Base-by-base conservation (phyloP, 2,113 vertebrate species). In the Cheirogaleus medius region DNA sequence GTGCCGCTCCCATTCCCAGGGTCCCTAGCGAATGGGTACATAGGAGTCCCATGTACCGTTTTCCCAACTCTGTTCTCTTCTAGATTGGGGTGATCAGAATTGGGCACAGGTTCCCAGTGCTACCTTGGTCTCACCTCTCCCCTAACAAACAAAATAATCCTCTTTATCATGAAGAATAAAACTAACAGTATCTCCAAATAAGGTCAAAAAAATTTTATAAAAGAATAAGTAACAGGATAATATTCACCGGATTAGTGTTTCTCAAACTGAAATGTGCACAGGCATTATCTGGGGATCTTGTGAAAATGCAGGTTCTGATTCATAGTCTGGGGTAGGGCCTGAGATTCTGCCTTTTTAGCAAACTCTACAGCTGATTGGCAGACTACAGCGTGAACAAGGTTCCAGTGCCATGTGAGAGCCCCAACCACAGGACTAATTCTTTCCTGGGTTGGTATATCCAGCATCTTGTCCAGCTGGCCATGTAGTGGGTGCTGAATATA, bases 281-380 rank as follows among this genome's bases (percentile, higher is more conserved):
- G 0, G 0, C n/a, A 42, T n/a, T 39, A 63, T 7, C 8, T 29
- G 25, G 29, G 56, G 15, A 6, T n/a, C 52, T 83, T 69, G 15
- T 34, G 69, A 78, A 56, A 76, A 87, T 6, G n/a, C 13, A 54
- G 58, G 10, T 77, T 81, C 42, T 68, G 18, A n/a, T 18, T 68
- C 49, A 34, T 34, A 25, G 25, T 68, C 15, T 10, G 29, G 15
- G 52, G 32, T 42, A 44, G n/a, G 66, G 69, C 42, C 69, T n/a
- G 34, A n/a, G 49, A 42, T 3, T 69, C 52, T 71, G 60, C 37
- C 56, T 77, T 83, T 49, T 54, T 78, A 37, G 69, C 17, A 64
- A 47, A 56, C 20, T 34, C 56, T 11, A 56, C 3, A 0, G 37
- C 54, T 42, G 37, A 71, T 1, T 56, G 54, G 60, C 37, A 81